Conservation (phyloP, 2,113 vertebrate genomes). For the Triplophysa rosa region DNA sequence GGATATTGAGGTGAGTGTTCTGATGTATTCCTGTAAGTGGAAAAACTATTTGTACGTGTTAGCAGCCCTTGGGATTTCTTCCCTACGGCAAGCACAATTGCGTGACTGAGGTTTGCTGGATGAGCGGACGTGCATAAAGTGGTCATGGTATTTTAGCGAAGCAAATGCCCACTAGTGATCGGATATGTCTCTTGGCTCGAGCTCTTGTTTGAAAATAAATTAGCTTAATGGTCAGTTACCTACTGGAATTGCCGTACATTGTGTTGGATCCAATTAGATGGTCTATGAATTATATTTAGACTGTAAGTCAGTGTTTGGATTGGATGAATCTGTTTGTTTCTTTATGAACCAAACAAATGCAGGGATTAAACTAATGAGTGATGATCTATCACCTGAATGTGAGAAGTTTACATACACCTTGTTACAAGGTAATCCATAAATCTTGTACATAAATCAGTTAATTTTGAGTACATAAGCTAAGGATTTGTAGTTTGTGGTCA, state of each 20-base stretch:
- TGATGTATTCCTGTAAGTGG: constrained; percentile 5
- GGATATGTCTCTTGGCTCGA: constrained; percentile 8
- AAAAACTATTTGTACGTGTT: constrained; percentile 35
- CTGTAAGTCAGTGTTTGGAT: constrained; percentile 16
- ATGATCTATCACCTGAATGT: constrained; percentile 6
- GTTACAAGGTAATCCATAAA: constrained; percentile 25
- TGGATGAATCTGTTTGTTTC: constrained; percentile 32
- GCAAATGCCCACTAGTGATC: constrained; percentile 23
- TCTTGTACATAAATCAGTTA: neutral
- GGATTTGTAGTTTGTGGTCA: constrained; percentile 3
- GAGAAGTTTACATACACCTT: constrained; percentile 21
- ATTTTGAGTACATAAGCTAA: neutral
- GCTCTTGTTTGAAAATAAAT: constrained; percentile 16
- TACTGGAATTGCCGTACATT: neutral
- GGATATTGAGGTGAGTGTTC: neutral
- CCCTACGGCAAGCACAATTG: constrained; percentile 2
- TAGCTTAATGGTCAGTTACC: constrained; percentile 18
- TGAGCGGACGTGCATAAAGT: constrained; percentile 2
- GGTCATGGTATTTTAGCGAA: neutral
- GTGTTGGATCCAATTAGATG: constrained; percentile 28
- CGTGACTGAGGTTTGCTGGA: constrained; percentile 29
- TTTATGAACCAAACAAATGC: constrained; percentile 6
- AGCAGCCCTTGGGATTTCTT: constrained; percentile 21
- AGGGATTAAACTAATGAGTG: constrained; percentile 29
- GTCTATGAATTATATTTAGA: constrained; percentile 4